These are phyloP conservation scores for Lithodes maja DNA, from an alignment of 2,888 invertebrate genomes.

Conservation along the genomic window DNA sequence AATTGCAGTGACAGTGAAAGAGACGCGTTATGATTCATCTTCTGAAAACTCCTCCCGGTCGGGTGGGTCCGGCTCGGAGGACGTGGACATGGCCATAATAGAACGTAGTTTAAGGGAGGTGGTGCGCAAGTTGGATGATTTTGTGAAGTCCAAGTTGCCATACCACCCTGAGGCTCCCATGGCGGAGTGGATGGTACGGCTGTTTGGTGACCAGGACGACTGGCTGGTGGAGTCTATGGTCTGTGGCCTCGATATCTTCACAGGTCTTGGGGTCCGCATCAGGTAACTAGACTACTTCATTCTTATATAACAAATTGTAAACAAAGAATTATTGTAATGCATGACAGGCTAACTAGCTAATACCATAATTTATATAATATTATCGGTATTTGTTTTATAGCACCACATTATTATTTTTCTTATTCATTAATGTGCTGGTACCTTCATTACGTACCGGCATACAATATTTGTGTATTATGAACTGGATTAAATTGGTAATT, in stretches of 20 bases:
- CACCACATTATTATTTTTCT: too few relatives aligned
- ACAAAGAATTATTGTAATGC: too few relatives aligned
- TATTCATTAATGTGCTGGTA: too few relatives aligned
- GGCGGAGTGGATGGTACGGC: conserved; percentile 89
- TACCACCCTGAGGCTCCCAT: conserved; percentile 92
- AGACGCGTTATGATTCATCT: conserved; percentile 88
- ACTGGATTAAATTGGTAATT: too few relatives aligned
- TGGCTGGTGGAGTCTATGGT: conserved; percentile 94
- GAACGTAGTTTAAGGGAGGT: conserved; percentile 89
- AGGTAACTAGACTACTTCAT: conserved; percentile 45
- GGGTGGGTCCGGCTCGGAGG: conserved; percentile 82
- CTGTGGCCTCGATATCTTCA: conserved; percentile 90
- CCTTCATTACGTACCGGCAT: too few relatives aligned
- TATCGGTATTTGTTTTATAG: too few relatives aligned
- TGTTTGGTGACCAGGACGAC: conserved; percentile 94
- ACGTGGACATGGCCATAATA: conserved; percentile 91
- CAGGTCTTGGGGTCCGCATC: conserved; percentile 82
- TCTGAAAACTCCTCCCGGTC: conserved; percentile 80
- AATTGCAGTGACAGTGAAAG: conserved; percentile 91
- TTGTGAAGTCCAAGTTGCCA: conserved; percentile 86
- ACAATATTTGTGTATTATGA: too few relatives aligned
- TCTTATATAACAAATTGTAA: too few relatives aligned
- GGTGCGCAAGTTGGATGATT: conserved; percentile 84
- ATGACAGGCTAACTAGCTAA: too few relatives aligned
- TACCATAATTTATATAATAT: too few relatives aligned